Percentiles rank a stretch among this genome's conserved stretches.
phyloP scores from a whole-genome alignment of 2,797 vertebrate genomes.

The Anguilla anguilla region DNA sequence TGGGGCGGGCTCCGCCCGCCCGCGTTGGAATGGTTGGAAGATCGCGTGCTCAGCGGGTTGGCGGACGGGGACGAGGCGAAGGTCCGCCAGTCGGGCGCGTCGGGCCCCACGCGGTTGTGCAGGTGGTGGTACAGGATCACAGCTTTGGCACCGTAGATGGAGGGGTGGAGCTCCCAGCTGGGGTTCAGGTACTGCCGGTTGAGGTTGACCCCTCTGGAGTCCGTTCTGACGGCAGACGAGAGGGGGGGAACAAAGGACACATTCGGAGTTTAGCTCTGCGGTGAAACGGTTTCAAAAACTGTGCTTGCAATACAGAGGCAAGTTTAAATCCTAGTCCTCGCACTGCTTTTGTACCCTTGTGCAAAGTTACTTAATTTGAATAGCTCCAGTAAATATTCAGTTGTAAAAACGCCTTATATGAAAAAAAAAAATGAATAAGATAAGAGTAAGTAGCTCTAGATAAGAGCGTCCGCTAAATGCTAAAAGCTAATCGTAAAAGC shows the following conservation, averaged over 20 bases:
- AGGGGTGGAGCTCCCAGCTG: constrained; percentile 86
- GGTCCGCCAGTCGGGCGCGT: constrained; percentile 58
- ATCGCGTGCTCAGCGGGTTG: constrained; percentile 55
- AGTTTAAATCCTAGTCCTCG: too few species aligned
- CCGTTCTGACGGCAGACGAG: constrained; percentile 74
- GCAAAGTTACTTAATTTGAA: too few species aligned
- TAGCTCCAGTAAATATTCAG: too few species aligned
- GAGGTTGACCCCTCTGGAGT: constrained; percentile 92
- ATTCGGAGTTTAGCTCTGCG: not conserved
- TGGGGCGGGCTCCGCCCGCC: constrained; percentile 27
- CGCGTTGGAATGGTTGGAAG: constrained; percentile 64
- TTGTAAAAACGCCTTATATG: too few species aligned
- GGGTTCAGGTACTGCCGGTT: constrained; percentile 94
- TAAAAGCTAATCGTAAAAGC: too few species aligned
- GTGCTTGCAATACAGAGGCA: too few species aligned
- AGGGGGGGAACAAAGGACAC: not conserved
- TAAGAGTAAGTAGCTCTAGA: too few species aligned
- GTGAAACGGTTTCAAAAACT: too few species aligned
- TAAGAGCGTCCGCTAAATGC: too few species aligned
- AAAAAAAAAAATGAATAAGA: too few species aligned
- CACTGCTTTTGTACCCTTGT: too few species aligned
- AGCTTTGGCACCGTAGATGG: constrained; percentile 89
- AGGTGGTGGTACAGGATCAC: constrained; percentile 90
- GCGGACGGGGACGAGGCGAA: constrained; percentile 43
- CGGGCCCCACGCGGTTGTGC: constrained; percentile 73